phyloP scores from a whole-genome alignment of 2,113 vertebrate species.

The Corythaixoides concolor region DNA sequence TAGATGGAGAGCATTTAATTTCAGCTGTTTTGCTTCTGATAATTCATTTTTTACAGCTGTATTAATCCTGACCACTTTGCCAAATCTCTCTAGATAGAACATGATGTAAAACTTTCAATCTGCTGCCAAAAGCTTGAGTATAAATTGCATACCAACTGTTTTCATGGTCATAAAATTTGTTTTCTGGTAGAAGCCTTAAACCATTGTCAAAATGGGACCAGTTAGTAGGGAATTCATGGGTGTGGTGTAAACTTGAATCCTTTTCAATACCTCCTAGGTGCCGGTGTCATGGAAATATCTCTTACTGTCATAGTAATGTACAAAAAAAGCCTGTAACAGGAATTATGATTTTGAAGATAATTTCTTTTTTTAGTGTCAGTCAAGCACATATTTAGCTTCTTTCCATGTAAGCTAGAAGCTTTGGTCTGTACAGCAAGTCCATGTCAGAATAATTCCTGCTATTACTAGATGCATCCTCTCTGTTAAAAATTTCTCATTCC shows the following conservation, averaged over 20 bases:
- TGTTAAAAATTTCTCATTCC: slow-evolving; percentile 41
- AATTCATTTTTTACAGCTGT: not conserved
- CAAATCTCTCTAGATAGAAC: not conserved
- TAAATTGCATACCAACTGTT: not conserved
- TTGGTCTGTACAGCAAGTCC: not conserved
- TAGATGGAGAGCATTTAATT: not conserved
- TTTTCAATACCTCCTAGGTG: not conserved
- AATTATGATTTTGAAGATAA: not conserved
- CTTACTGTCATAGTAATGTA: not conserved
- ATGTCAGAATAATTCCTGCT: not conserved
- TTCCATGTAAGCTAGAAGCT: not conserved
- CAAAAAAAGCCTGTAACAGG: not conserved
- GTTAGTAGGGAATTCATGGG: not conserved
- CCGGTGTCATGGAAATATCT: not conserved
- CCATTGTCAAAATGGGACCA: not conserved
- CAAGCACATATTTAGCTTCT: not conserved
- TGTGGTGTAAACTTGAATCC: not conserved
- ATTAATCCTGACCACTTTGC: not conserved
- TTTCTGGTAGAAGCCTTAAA: not conserved
- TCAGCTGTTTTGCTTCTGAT: not conserved
- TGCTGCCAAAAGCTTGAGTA: not conserved
- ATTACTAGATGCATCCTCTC: not conserved
- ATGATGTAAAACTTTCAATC: not conserved
- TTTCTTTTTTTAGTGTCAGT: not conserved
- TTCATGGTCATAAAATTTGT: not conserved